Base-by-base conservation (phyloP, 2,888 invertebrate genomes). In the Steinernema hermaphroditum region DNA sequence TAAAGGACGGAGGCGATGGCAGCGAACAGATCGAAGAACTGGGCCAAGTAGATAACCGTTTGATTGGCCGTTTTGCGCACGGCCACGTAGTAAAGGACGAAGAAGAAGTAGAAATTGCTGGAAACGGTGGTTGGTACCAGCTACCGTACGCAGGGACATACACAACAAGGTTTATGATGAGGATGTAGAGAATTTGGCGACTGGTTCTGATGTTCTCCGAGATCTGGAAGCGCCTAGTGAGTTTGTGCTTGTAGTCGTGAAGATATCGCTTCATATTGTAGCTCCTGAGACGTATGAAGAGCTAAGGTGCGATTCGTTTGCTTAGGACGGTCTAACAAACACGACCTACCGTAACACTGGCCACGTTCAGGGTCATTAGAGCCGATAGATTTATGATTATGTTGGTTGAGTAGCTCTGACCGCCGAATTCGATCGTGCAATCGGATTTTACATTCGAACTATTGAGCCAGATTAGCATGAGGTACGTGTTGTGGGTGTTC, bases 401-500 rank as follows among this genome's bases (percentile, higher is more conserved):
- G 19, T 49, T 49, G 49, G 19, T n/a, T 6, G 12, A 49, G 19
- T 12, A 49, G 14, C 14, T 41, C 14, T 19, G 12, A 8, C 6
- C 14, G 9, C 19, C 14, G 19, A 49, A 49, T 19, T 49, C 14
- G 19, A 49, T 49, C 19, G 12, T 19, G 19, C 49, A 49, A n/a
- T 49, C 19, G 14, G 9, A 12, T 9, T 19, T 19, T 6, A 49
- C 49, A n/a, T 49, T 49, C 12, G 49, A 49, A 9, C 19, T 49
- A 19, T 49, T 19, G 19, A 49, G 49, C 49, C 49, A 49, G 49
- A 49, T 49, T 12, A n/a, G 19, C 49, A 49, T 49, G 6, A 49
- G 49, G 19, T 49, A 49, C 12, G 49, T 49, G 49, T 49, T 49
- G 49, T 49, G 49, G 14, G 49, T 49, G 49, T 49, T 49, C 49